phyloP scores from a whole-genome alignment of 2,888 invertebrate genomes.

The Chrysina gloriosa region DNA sequence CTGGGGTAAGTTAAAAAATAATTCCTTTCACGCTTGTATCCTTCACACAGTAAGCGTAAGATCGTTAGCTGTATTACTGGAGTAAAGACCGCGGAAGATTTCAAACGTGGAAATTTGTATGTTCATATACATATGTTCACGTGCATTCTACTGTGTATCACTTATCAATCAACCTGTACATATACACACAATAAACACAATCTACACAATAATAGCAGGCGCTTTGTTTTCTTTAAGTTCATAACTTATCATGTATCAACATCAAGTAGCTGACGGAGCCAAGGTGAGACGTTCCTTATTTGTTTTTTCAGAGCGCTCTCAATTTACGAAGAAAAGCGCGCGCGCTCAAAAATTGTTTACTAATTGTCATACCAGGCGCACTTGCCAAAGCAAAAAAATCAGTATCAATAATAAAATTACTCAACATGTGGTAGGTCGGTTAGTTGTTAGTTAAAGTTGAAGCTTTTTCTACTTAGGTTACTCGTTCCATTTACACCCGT shows the following conservation, averaged over 20 bases:
- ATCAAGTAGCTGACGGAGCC: background rate
- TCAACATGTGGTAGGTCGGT: conserved; percentile 29
- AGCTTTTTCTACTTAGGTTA: background rate
- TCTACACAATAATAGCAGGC: conserved; percentile 1
- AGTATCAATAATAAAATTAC: conserved; percentile 31
- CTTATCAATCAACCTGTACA: conserved; percentile 15
- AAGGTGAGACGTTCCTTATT: conserved; percentile 28
- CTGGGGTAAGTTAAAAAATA: too few relatives aligned
- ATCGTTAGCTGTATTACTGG: too few relatives aligned
- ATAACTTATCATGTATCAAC: background rate
- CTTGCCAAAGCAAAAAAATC: background rate
- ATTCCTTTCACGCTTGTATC: too few relatives aligned
- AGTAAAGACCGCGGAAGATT: background rate
- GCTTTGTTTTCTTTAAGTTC: conserved; percentile 27
- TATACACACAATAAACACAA: conserved; percentile 3
- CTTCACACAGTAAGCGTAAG: too few relatives aligned
- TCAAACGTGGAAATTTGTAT: background rate
- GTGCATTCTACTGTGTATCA: background rate
- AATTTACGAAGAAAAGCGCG: conserved; percentile 16
- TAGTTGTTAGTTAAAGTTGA: conserved; percentile 8
- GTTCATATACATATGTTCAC: background rate
- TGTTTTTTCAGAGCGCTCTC: conserved; percentile 13
- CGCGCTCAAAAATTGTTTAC: conserved; percentile 25
- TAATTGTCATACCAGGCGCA: background rate
- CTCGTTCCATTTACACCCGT: background rate